Percentiles rank a stretch among this genome's conserved stretches.
phyloP scores from a whole-genome alignment of 2,797 vertebrate species.

The Rhadinocentrus ornatus region DNA sequence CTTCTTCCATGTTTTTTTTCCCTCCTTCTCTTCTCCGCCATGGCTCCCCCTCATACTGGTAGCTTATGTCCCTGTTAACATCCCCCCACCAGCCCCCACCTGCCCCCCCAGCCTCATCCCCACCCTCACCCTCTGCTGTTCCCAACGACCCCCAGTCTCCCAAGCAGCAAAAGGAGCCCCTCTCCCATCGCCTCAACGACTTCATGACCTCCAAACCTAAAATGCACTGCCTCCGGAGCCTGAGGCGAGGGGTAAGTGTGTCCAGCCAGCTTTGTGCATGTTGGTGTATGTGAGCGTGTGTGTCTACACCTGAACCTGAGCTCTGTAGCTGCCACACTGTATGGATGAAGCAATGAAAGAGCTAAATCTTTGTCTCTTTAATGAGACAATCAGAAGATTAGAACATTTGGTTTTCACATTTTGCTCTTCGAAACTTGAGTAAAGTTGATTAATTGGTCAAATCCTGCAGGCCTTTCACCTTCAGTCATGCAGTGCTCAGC shows the following conservation, averaged over 20 bases:
- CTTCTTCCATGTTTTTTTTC: slow-evolving; percentile 34
- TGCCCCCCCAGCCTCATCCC: slow-evolving; percentile 85
- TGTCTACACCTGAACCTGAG: slow-evolving; percentile 54
- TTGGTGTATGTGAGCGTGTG: slow-evolving; percentile 34
- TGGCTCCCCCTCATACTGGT: slow-evolving; percentile 92
- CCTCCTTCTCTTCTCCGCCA: slow-evolving; percentile 72
- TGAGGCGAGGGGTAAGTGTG: slow-evolving; percentile 99
- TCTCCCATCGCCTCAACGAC: slow-evolving; percentile 99
- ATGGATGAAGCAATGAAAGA: slow-evolving; percentile 46
- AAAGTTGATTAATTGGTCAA: not conserved
- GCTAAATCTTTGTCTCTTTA: not conserved
- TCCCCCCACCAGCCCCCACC: slow-evolving; percentile 97
- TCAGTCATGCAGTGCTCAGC: slow-evolving; percentile 67
- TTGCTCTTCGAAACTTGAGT: not conserved
- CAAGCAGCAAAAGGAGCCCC: slow-evolving; percentile 99
- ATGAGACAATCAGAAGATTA: not conserved
- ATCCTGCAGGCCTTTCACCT: slow-evolving; percentile 9
- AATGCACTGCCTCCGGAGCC: slow-evolving; percentile 99
- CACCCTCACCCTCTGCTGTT: slow-evolving; percentile 98
- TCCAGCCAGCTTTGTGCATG: slow-evolving; percentile 66
- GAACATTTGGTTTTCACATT: not conserved
- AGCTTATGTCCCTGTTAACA: slow-evolving; percentile 99
- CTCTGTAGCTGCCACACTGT: slow-evolving; percentile 64
- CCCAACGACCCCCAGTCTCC: slow-evolving; percentile 99
- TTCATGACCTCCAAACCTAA: slow-evolving; percentile 99